phyloP scores from a whole-genome alignment of 2,888 invertebrate genomes.

The Calephelis perditalis region DNA sequence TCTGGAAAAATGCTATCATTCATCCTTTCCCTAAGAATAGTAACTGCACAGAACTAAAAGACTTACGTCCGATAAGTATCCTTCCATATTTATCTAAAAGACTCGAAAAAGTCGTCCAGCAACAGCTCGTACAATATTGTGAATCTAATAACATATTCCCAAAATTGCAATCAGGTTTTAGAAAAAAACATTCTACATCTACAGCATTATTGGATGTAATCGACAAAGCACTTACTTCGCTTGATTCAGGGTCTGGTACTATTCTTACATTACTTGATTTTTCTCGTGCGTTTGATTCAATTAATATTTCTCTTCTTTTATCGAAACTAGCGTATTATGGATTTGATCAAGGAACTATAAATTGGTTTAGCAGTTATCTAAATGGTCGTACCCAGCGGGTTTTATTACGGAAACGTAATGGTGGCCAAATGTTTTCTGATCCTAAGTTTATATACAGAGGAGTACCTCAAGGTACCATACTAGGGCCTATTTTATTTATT shows the following conservation, averaged over 20 bases:
- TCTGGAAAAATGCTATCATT: conserved; percentile 1
- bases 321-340: too few relatives aligned
- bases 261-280: background rate
- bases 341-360: too few relatives aligned
- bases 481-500: conserved; percentile 7
- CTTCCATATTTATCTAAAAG: background rate
- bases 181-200: background rate
- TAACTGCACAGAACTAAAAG: background rate
- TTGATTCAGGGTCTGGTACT: background rate
- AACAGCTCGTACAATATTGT: background rate
- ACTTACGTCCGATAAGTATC: background rate
- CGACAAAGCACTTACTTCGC: background rate
- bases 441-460: background rate
- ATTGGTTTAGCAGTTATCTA: too few relatives aligned
- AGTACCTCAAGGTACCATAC: conserved; percentile 10
- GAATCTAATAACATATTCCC: background rate
- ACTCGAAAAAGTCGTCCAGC: background rate
- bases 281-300: too few relatives aligned
- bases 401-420: too few relatives aligned
- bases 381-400: too few relatives aligned
- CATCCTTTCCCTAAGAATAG: too few relatives aligned
- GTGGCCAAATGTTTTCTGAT: too few relatives aligned
- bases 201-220: background rate
- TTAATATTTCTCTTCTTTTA: too few relatives aligned
- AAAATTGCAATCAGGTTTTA: background rate